Conservation (phyloP, 2,113 vertebrate genomes). For the Misgurnus anguillicaudatus region DNA sequence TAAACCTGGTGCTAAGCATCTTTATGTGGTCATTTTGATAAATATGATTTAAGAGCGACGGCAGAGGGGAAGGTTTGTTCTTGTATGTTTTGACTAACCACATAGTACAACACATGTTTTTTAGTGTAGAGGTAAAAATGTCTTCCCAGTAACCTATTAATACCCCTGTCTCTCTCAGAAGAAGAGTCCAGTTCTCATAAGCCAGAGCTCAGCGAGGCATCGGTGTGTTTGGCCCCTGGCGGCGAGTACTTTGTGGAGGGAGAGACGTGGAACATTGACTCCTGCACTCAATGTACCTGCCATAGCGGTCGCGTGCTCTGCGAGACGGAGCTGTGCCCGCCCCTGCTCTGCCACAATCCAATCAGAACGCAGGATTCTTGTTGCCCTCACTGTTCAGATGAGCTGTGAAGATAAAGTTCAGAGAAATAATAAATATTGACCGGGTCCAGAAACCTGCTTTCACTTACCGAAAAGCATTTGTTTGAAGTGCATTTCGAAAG, state of each 20-base stretch:
- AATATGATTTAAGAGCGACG: too few relatives aligned
- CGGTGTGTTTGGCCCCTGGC: constrained; percentile 85
- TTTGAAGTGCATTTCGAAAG: neutral
- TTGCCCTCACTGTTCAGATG: constrained; percentile 87
- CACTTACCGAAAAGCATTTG: neutral
- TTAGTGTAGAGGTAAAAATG: neutral
- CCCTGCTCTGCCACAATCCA: constrained; percentile 86
- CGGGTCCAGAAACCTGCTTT: neutral
- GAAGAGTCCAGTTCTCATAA: constrained; percentile 81
- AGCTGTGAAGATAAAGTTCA: neutral
- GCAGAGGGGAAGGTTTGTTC: too few relatives aligned
- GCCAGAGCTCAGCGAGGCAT: constrained; percentile 80
- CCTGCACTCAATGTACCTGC: constrained; percentile 88
- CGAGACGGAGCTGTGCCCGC: constrained; percentile 89
- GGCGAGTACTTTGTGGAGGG: constrained; percentile 89
- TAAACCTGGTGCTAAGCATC: too few relatives aligned
- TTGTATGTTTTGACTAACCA: too few relatives aligned
- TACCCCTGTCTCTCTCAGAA: constrained; percentile 68
- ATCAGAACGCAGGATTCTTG: constrained; percentile 86
- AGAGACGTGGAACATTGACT: constrained; percentile 88
- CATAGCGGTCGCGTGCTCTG: constrained; percentile 86
- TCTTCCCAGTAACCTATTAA: neutral
- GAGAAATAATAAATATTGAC: neutral
- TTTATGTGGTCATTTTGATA: too few relatives aligned
- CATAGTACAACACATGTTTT: constrained; percentile 5